Evolutionary conservation across 2,888 invertebrate species (phyloP).

Genomic region (Liopterus haemorrhoidalis): DNA sequence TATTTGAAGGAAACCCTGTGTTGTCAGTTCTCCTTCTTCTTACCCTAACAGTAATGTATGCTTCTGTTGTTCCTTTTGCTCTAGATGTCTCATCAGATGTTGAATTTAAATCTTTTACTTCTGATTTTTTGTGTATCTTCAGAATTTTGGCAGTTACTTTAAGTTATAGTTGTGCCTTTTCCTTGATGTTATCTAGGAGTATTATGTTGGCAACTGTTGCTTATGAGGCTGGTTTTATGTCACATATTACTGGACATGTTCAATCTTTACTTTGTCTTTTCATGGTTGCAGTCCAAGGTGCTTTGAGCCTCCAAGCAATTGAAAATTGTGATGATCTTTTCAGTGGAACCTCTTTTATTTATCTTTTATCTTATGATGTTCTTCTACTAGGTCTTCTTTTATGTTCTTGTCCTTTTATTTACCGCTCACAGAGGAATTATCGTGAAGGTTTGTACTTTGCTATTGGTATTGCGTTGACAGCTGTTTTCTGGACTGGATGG

Average conservation of each 20-base stretch:
- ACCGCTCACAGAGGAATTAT: conserved; percentile 61
- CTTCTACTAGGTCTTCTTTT: conserved; percentile 54
- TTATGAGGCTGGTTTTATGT: conserved; percentile 60
- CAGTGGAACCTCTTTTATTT: conserved; percentile 46
- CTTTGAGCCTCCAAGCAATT: conserved; percentile 48
- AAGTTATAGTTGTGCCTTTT: conserved; percentile 58
- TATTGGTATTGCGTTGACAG: conserved; percentile 51
- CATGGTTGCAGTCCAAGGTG: conserved; percentile 56
- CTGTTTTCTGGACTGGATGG: conserved; percentile 58
- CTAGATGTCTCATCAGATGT: conserved; percentile 39
- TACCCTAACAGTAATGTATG: conserved; percentile 48
- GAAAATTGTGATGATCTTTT: conserved; percentile 49
- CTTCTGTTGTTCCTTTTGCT: conserved; percentile 49
- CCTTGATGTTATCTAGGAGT: conserved; percentile 57
- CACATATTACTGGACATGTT: conserved; percentile 64
- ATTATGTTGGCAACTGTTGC: conserved; percentile 62
- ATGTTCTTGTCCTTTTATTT: conserved; percentile 55
- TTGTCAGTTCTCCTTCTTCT: conserved; percentile 48
- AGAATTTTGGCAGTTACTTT: conserved; percentile 55
- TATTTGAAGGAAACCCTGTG: conserved; percentile 63
- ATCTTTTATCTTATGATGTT: conserved; percentile 56
- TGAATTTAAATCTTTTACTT: conserved; percentile 29
- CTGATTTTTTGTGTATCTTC: conserved; percentile 49
- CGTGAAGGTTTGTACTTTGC: conserved; percentile 57
- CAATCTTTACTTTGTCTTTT: conserved; percentile 60